Evolutionary conservation across 2,888 invertebrate genomes (phyloP), one percentile per base, ranked within the genome.

Genomic region (Leistus spinibarbis): DNA sequence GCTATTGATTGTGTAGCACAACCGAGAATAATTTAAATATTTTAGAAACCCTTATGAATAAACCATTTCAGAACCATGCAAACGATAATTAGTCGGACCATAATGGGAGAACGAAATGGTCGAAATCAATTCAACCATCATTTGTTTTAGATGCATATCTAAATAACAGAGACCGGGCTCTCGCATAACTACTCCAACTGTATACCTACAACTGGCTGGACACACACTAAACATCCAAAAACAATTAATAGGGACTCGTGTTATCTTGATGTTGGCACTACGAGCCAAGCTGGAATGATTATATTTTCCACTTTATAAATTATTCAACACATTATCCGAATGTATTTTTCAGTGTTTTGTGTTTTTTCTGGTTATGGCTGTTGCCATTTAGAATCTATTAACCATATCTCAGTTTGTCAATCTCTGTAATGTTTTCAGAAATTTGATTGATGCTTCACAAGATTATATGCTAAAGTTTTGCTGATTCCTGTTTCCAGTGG

Each of bases 51-150:
- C 40, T 40, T 40, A 40, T 40, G 40, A 40, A 40, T 40, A 40
- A 40, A 40, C 40, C 40, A 40, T 40, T 40, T 40, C 10, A 40
- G 40, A 40, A 40, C 40, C 40, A 40, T 5, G 40, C 40, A 40
- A n/a, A 40, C 40, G 13, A 40, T 40, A 40, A 40, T 40, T 40
- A 40, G 40, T 40, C 40, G 13, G 40, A 10, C 40, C 40, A 40
- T 19, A 70, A 62, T 69, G 40, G 69, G 40, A 17, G 60, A 70
- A 70, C n/a, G n/a, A 60, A 70, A 62, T 69, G 40, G 69, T 62
- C 22, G 60, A 70, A 70, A 70, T 70, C 69, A 70, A 70, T 70
- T 70, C 69, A 20, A 40, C 40, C 40, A 40, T 40, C 40, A 40
- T 40, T 40, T 40, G 40, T 20, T 60, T 22, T 19, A 20, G 69